Percentiles rank a stretch among this genome's conserved stretches.
These are phyloP conservation scores for Equus quagga DNA, from an alignment of 2,113 vertebrate species.

Conservation along the genomic window DNA sequence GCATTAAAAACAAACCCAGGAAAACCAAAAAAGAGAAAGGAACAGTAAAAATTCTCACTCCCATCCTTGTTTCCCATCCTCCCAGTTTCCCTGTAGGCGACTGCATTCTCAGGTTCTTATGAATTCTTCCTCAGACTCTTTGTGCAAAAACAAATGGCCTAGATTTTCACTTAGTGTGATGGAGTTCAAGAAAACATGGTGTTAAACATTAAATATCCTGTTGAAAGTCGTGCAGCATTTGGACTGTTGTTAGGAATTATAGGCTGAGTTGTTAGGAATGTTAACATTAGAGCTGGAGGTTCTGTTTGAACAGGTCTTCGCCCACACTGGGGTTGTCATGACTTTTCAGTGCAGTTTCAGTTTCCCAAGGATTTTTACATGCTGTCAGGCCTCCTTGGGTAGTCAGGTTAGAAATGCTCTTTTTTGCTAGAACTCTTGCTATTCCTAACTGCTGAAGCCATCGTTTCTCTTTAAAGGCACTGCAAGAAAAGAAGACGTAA, in stretches of 20 bases:
- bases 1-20: not conserved
- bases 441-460: conserved; percentile 88
- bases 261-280: not conserved
- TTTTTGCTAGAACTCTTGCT: conserved; percentile 86
- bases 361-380: not conserved
- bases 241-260: not conserved
- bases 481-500: conserved; percentile 71
- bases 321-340: not conserved
- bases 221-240: not conserved
- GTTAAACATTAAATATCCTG: not conserved
- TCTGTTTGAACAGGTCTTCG: not conserved
- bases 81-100: not conserved
- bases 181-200: not conserved
- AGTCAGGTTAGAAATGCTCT: conserved; percentile 74
- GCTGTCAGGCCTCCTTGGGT: not conserved
- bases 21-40: not conserved
- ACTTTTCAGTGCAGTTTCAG: conserved; percentile 9
- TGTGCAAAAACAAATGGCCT: not conserved
- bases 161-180: not conserved
- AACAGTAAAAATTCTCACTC: not conserved
- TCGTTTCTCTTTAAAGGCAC: conserved; percentile 89
- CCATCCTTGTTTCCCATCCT: not conserved
- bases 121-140: not conserved
- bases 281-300: not conserved
- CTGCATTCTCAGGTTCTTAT: not conserved